Base-by-base conservation (phyloP, 1,140 invertebrate species). In the Vollenhovia emeryi region DNA sequence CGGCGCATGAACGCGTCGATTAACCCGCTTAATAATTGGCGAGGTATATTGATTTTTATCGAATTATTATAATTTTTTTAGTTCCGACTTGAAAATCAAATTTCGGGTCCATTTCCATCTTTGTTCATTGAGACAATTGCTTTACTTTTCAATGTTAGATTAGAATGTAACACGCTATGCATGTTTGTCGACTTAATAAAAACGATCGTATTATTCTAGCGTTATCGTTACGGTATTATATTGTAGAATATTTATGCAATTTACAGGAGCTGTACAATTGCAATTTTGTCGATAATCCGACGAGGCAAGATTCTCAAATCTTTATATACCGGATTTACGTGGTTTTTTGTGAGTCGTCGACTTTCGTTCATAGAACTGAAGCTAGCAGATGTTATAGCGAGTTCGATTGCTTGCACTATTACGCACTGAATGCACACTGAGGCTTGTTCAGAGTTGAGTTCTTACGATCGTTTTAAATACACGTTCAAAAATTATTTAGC, bases 241-340 rank as follows among this genome's bases (percentile, higher is more conserved):
- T 30, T 40, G 30, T 40, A 36, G 40, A n/a, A 45, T 36, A 57
- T 74, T 36, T 36, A 15, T 59, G 43, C 1, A 87, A 88, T 76
- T 60, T 36, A 30, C 15, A 30, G 69, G 57, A 36, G 87, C 71
- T 85, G 89, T 90, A 91, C 91, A 92, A 89, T 87, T 88, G 73
- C 86, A 87, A 90, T 92, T 93, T 92, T 87, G 86, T 90, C 86
- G 87, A 87, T 92, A 92, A 95, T 95, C 93, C 92, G 91, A 93
- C 91, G 91, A 94, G 94, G 94, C 94, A 92, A 93, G 93, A 91
- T 91, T 91, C 94, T 95, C 91, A 91, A 95, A 92, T 93, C 86
- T 90, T 83, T 85, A 91, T 91, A 94, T 94, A 13, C 13, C 9
- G 93, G 94, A 95, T 92, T 95, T 94, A 92, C 92, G 91, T 88